phyloP scores from a whole-genome alignment of 2,113 vertebrate genomes.

The Triplophysa siluroides region DNA sequence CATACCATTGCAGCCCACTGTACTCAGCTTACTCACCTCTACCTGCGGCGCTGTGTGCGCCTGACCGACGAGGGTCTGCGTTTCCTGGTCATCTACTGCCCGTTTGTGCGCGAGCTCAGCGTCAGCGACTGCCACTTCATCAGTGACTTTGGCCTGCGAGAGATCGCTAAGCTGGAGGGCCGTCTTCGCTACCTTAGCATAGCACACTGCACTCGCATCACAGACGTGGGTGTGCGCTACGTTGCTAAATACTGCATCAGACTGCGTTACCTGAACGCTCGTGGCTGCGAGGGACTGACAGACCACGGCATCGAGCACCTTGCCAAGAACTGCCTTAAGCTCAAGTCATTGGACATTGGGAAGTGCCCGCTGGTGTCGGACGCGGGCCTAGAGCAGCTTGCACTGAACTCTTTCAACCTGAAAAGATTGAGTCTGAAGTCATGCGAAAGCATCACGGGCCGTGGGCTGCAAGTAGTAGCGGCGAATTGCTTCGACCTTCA shows the following conservation, averaged over 20 bases:
- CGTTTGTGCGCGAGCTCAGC: conserved; percentile 82
- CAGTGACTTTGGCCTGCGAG: conserved; percentile 87
- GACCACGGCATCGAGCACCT: conserved; percentile 88
- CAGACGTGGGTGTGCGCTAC: conserved; percentile 86
- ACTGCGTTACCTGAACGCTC: conserved; percentile 88
- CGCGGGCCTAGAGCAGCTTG: conserved; percentile 84
- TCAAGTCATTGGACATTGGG: conserved; percentile 87
- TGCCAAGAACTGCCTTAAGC: conserved; percentile 87
- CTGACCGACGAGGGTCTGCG: conserved; percentile 88
- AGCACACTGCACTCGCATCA: conserved; percentile 86
- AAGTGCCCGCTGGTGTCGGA: conserved; percentile 88
- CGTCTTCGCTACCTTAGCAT: conserved; percentile 87
- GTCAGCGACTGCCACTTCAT: conserved; percentile 88
- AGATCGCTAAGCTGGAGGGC: conserved; percentile 85
- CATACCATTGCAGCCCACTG: conserved; percentile 89
- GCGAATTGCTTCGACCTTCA: conserved; percentile 91
- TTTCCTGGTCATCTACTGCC: conserved; percentile 87
- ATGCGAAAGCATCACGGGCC: conserved; percentile 86
- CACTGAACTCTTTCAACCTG: conserved; percentile 87
- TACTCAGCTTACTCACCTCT: conserved; percentile 86
- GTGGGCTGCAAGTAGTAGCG: conserved; percentile 85
- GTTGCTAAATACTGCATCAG: conserved; percentile 87
- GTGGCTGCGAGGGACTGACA: conserved; percentile 89
- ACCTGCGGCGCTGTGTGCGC: conserved; percentile 85
- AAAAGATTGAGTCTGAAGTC: conserved; percentile 88